Evolutionary conservation across 2,797 vertebrate species (phyloP), one percentile per base, ranked within the genome.

Genomic region (Ptychobarbus kaznakovi): DNA sequence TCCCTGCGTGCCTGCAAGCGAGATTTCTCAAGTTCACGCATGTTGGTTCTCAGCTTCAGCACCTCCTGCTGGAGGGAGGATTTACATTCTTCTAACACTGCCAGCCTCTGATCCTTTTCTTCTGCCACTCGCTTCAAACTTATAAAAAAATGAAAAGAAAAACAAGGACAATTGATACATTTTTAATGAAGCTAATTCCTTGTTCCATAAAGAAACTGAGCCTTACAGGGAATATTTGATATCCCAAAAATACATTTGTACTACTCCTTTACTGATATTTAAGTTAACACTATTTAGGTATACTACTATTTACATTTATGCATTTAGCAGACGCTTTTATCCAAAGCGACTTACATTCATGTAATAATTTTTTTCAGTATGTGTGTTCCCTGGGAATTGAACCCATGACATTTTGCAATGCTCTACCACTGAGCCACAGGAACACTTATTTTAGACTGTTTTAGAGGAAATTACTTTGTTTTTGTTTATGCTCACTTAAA

Each of bases 91-190:
- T 96, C 94, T 80, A 97, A 91, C 6, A 95, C 82, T 6, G 83
- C 53, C 61, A 94, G 81, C 88, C 92, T 94, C 92, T 96, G 96
- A 72, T 96, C 93, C 66, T 90, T 93, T 88, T 97, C 96, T 81
- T 97, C 95, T 76, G 93, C 86, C 6, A 91, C 89, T 89, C 93
- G 87, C 90, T 95, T 94, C 58, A 97, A 90, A 76, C 97, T 98
- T 38, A 25, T 42, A 20, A 78, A 1, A 7, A 42, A 42, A 42
- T 2, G 0, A 38, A 16, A 35, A 35, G 51, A 6, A 61, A 51
- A 63, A 25, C 46, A 58, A 74, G 18, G 25, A 25, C 51, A 6
- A 53, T 51, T 10, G 72, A 66, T 16, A 49, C n/a, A 16, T 53
- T 38, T 10, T 28, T 10, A 69, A 51, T 73, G 25, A 49, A 28